Evolutionary conservation across 2,888 invertebrate species (phyloP).

Genomic region (Hemaris fuciformis): DNA sequence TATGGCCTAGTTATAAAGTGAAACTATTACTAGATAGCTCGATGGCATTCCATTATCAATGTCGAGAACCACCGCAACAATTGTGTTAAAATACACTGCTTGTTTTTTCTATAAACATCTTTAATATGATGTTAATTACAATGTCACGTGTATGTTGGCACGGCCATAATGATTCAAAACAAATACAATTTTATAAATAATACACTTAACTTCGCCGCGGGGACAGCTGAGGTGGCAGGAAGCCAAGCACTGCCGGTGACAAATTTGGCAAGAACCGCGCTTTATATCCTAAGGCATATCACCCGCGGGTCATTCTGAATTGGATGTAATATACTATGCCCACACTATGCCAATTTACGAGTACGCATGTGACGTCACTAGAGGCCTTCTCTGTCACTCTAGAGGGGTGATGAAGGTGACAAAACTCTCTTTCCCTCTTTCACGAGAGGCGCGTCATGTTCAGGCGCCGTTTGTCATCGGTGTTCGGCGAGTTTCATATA

Average conservation of each 20-base stretch:
- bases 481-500: not conserved
- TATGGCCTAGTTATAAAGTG: not conserved
- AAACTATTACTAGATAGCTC: not conserved
- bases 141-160: slow-evolving; percentile 50
- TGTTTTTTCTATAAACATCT: slow-evolving; percentile 2
- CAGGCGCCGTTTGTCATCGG: slow-evolving; percentile 29
- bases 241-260: slow-evolving; percentile 58
- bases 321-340: slow-evolving; percentile 5
- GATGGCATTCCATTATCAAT: not conserved
- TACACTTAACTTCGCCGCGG: slow-evolving; percentile 58
- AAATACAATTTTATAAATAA: slow-evolving; percentile 75
- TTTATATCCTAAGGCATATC: slow-evolving; percentile 35
- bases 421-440: slow-evolving; percentile 1
- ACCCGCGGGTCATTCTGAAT: not conserved
- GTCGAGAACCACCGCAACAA: not conserved
- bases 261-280: slow-evolving; percentile 42
- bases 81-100: not conserved
- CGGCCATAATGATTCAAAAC: slow-evolving; percentile 67
- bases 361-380: slow-evolving; percentile 27
- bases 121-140: slow-evolving; percentile 21
- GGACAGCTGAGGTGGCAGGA: slow-evolving; percentile 71
- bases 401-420: not conserved
- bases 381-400: slow-evolving; percentile 1
- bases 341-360: slow-evolving; percentile 16
- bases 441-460: slow-evolving; percentile 24